These are phyloP conservation scores for Mallotus villosus DNA, from an alignment of 2,797 vertebrate genomes.

Conservation along the genomic window DNA sequence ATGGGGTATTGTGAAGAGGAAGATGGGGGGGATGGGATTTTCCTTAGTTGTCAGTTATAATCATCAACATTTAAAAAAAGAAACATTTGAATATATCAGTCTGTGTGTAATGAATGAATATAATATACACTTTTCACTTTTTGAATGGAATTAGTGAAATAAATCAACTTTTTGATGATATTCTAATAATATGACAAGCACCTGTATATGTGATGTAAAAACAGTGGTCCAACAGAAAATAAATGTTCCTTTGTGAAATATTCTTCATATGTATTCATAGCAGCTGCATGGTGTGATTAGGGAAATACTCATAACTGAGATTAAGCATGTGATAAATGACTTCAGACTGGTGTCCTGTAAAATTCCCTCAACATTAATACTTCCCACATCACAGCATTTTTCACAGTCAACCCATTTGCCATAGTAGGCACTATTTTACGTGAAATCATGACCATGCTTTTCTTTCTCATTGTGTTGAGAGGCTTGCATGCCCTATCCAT, in stretches of 20 bases:
- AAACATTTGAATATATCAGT: too few relatives aligned
- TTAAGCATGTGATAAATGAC: conserved; percentile 77
- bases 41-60: too few relatives aligned
- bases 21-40: too few relatives aligned
- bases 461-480: conserved; percentile 4
- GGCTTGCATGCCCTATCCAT: background rate
- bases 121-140: too few relatives aligned
- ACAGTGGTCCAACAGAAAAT: conserved; percentile 61
- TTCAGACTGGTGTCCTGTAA: conserved; percentile 70
- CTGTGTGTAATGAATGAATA: too few relatives aligned
- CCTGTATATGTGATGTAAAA: conserved; percentile 43
- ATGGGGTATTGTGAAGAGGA: too few relatives aligned
- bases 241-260: conserved; percentile 49
- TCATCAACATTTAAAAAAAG: too few relatives aligned
- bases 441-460: conserved; percentile 31
- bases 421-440: conserved; percentile 53
- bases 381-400: conserved; percentile 66
- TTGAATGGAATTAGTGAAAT: too few relatives aligned
- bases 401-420: conserved; percentile 63
- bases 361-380: conserved; percentile 62
- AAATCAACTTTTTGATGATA: too few relatives aligned
- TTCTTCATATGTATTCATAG: conserved; percentile 54
- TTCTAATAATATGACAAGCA: too few relatives aligned
- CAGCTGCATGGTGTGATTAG: conserved; percentile 65
- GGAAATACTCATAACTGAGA: conserved; percentile 71